Evolutionary conservation across 2,888 invertebrate species (phyloP).

Genomic region (Eutolmus rufibarbis): DNA sequence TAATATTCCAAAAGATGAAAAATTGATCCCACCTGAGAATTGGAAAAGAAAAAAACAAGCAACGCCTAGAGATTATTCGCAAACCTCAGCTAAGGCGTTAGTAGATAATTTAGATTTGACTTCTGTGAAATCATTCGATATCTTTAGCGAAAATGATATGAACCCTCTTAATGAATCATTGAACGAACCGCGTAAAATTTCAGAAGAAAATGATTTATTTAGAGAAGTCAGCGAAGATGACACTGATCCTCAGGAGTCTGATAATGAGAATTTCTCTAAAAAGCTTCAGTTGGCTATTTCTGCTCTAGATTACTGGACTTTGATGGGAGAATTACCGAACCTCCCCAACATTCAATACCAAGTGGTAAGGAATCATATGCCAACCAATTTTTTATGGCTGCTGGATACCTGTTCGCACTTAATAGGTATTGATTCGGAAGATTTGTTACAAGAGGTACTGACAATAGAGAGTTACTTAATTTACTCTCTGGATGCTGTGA

Average conservation of each 20-base stretch:
- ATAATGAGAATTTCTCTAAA: background rate
- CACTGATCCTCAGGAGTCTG: background rate
- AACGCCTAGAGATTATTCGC: background rate
- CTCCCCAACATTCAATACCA: conserved; percentile 50
- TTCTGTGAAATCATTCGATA: conserved; percentile 51
- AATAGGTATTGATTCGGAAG: conserved; percentile 54
- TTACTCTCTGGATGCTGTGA: conserved; percentile 55
- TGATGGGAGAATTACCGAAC: conserved; percentile 51
- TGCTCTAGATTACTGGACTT: conserved; percentile 60
- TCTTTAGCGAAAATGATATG: conserved; percentile 52
- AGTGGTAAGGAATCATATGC: conserved; percentile 53
- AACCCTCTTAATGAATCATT: conserved; percentile 52
- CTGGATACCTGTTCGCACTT: conserved; percentile 59
- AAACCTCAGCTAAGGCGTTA: background rate
- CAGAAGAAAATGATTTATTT: conserved; percentile 51
- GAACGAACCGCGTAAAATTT: conserved; percentile 52
- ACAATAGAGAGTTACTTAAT: conserved; percentile 58
- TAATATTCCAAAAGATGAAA: background rate
- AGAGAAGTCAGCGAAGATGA: conserved; percentile 51
- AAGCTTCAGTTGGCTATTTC: conserved; percentile 53
- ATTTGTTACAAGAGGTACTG: conserved; percentile 58
- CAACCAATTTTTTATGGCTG: conserved; percentile 59
- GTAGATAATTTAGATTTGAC: background rate
- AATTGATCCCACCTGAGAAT: background rate
- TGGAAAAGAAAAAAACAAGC: background rate